phyloP scores from a whole-genome alignment of 2,797 vertebrate species.

The Menidia menidia region DNA sequence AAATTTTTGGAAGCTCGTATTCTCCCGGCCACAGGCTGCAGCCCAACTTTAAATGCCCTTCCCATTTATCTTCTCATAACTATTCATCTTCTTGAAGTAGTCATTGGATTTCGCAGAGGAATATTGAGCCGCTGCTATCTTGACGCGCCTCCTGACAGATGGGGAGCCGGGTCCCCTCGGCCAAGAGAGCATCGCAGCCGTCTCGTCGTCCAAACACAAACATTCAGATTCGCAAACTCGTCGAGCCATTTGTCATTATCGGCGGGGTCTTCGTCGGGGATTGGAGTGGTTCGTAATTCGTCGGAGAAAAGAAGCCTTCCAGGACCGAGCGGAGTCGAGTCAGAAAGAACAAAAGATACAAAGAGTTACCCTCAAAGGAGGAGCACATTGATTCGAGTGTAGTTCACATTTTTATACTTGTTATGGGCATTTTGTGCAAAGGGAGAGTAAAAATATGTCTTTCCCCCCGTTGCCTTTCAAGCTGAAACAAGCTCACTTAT shows the following conservation, averaged over 20 bases:
- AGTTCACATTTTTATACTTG: slow-evolving; percentile 22
- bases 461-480: slow-evolving; percentile 50
- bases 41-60: slow-evolving; percentile 18
- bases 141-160: neutral
- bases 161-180: neutral
- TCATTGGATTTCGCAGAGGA: slow-evolving; percentile 13
- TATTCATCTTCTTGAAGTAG: slow-evolving; percentile 12
- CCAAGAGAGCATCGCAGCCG: neutral
- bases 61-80: too few species aligned
- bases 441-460: slow-evolving; percentile 40
- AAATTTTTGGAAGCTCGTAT: neutral
- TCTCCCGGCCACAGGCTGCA: slow-evolving; percentile 5
- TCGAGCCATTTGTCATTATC: neutral
- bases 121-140: neutral
- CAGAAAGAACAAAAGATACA: slow-evolving; percentile 18
- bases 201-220: neutral
- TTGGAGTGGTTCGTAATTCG: slow-evolving; percentile 1
- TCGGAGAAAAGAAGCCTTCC: neutral
- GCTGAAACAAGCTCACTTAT: slow-evolving; percentile 44
- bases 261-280: neutral
- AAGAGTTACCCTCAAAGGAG: slow-evolving; percentile 1
- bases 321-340: slow-evolving; percentile 5
- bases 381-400: slow-evolving; percentile 4
- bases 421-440: slow-evolving; percentile 36
- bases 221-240: neutral